Percentiles rank a stretch among this genome's conserved stretches.
These are phyloP conservation scores for Lipophrys pholis DNA, from an alignment of 2,113 vertebrate species.

Conservation along the genomic window DNA sequence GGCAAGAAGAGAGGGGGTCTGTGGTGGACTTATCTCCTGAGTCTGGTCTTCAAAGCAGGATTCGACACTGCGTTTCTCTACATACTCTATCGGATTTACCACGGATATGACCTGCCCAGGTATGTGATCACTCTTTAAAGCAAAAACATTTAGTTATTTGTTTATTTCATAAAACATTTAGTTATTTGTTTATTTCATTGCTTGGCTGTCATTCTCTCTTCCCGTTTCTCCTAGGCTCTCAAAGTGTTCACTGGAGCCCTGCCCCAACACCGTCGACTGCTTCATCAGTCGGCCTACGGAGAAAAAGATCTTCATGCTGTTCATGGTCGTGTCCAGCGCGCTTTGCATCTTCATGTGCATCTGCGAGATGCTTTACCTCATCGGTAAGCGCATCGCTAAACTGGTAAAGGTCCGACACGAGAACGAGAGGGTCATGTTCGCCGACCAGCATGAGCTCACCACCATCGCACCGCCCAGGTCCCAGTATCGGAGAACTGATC, in stretches of 20 bases:
- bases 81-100: conserved; percentile 87
- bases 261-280: conserved; percentile 87
- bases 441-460: conserved; percentile 64
- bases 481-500: conserved; percentile 55
- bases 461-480: conserved; percentile 44
- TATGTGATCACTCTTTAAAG: conserved; percentile 10
- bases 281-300: conserved; percentile 94
- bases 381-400: conserved; percentile 85
- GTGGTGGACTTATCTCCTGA: conserved; percentile 87
- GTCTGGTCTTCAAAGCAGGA: conserved; percentile 88
- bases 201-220: background rate
- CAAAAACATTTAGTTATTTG: no score
- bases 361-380: conserved; percentile 88
- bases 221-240: conserved; percentile 71
- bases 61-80: conserved; percentile 90
- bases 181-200: no score
- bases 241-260: conserved; percentile 87
- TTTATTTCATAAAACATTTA: no score
- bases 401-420: background rate
- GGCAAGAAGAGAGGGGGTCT: conserved; percentile 92
- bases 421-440: conserved; percentile 53
- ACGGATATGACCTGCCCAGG: conserved; percentile 87
- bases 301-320: conserved; percentile 96
- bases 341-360: conserved; percentile 90
- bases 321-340: conserved; percentile 89